phyloP scores from a whole-genome alignment of 2,113 vertebrate genomes.

The Neofelis nebulosa region DNA sequence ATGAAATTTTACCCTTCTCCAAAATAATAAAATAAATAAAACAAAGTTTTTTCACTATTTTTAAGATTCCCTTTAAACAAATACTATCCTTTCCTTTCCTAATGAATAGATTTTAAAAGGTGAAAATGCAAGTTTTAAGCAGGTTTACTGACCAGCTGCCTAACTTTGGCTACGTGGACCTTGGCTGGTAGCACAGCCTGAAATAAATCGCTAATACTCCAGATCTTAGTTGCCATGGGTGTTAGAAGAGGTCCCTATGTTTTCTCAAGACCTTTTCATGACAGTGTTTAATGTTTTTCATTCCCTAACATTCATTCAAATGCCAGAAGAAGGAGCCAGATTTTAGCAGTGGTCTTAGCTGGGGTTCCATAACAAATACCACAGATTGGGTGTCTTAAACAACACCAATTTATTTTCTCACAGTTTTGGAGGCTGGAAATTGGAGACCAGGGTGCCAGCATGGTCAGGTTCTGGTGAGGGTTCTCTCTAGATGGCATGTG shows the following conservation, averaged over 20 bases:
- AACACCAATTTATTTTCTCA: neutral
- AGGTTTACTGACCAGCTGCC: neutral
- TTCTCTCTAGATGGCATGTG: neutral
- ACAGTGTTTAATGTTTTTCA: neutral
- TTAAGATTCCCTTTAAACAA: neutral
- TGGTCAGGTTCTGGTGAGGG: neutral
- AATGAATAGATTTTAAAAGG: neutral
- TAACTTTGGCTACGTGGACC: neutral
- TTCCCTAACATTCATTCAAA: neutral
- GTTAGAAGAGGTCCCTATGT: neutral
- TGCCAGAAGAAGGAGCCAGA: neutral
- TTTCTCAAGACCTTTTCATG: neutral
- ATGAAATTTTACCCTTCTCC: neutral
- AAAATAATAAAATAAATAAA: neutral
- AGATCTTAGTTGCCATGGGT: neutral
- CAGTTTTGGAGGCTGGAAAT: neutral
- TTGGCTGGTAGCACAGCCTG: neutral
- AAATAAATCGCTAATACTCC: rapidly evolving
- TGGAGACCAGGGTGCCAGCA: neutral
- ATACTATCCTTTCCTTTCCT: neutral
- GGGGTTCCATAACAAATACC: neutral
- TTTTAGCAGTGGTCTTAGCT: neutral
- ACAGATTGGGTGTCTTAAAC: neutral
- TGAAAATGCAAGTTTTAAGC: neutral
- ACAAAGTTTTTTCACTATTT: neutral